Evolutionary conservation across 2,888 invertebrate genomes (phyloP).

Genomic region (Stenodema calcarata): DNA sequence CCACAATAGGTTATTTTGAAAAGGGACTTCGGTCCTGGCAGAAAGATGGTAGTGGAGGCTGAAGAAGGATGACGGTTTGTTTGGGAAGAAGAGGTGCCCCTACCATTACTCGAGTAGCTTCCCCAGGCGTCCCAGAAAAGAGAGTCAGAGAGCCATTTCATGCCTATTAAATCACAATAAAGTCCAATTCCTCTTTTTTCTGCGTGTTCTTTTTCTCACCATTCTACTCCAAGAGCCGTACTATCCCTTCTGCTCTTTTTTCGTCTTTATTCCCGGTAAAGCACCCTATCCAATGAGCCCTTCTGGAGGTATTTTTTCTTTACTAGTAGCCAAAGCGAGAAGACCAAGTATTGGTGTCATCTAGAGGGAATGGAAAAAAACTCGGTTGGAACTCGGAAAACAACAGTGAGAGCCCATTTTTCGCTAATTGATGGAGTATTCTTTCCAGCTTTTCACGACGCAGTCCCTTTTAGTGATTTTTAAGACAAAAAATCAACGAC

Average conservation of each 20-base stretch:
- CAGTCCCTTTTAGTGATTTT: no score
- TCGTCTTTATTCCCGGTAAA: neutral
- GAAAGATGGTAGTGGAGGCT: neutral
- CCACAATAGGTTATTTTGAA: conserved; percentile 7
- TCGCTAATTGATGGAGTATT: conserved; percentile 35
- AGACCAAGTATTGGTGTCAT: neutral
- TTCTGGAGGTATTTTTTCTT: neutral
- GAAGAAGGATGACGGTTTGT: conserved; percentile 38
- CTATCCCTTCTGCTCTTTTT: neutral
- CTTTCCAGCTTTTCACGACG: neutral
- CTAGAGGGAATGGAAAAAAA: neutral
- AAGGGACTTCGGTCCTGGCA: neutral
- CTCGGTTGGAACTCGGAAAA: conserved; percentile 41
- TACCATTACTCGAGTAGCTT: conserved; percentile 15
- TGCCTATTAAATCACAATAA: conserved; percentile 52
- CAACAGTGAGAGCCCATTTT: neutral
- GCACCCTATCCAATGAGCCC: neutral
- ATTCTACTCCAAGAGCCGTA: neutral
- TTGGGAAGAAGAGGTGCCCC: conserved; percentile 22
- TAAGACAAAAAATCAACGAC: no score
- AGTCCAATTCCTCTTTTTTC: conserved; percentile 40
- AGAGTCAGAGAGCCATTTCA: conserved; percentile 46
- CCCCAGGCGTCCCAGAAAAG: neutral
- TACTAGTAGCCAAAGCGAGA: neutral
- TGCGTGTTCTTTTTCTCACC: neutral